These are phyloP conservation scores for Drosophila prosaltans DNA, from an alignment of 1,140 invertebrate species.

Conservation along the genomic window DNA sequence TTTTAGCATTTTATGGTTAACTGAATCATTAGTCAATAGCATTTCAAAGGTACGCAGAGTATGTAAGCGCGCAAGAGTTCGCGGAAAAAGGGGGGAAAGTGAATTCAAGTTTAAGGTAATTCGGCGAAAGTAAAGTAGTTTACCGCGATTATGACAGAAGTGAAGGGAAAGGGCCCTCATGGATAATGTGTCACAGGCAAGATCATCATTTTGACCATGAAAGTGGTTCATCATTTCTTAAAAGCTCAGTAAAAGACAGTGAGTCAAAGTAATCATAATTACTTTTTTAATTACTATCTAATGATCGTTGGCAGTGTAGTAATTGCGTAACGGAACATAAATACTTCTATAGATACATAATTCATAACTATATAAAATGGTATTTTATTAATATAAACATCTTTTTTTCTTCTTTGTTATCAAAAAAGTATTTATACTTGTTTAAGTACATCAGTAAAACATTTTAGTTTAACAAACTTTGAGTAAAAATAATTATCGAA, in stretches of 20 bases:
- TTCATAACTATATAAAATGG: no score
- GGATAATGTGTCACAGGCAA: constrained; percentile 20
- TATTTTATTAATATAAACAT: no score
- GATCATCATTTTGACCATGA: constrained; percentile 10
- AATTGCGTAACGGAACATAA: no score
- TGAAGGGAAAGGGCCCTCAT: constrained; percentile 33
- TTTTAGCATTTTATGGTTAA: constrained; percentile 59
- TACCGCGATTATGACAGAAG: not conserved
- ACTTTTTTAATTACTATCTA: no score
- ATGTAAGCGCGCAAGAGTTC: not conserved
- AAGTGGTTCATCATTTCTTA: not conserved
- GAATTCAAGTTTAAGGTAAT: constrained; percentile 54
- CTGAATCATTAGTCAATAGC: constrained; percentile 71
- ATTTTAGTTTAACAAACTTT: no score
- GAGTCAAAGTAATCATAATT: not conserved
- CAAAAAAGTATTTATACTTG: no score
- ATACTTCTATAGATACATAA: no score
- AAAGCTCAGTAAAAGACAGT: not conserved
- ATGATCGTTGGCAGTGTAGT: no score
- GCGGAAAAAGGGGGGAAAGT: constrained; percentile 54
- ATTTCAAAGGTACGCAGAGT: constrained; percentile 55
- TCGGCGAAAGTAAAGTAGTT: constrained; percentile 15
- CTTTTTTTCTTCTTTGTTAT: no score
- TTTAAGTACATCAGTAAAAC: no score
- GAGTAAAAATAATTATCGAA: no score